Evolutionary conservation across 2,888 invertebrate species (phyloP), one percentile per base, ranked within the genome.

Genomic region (Liodrosophila aerea): DNA sequence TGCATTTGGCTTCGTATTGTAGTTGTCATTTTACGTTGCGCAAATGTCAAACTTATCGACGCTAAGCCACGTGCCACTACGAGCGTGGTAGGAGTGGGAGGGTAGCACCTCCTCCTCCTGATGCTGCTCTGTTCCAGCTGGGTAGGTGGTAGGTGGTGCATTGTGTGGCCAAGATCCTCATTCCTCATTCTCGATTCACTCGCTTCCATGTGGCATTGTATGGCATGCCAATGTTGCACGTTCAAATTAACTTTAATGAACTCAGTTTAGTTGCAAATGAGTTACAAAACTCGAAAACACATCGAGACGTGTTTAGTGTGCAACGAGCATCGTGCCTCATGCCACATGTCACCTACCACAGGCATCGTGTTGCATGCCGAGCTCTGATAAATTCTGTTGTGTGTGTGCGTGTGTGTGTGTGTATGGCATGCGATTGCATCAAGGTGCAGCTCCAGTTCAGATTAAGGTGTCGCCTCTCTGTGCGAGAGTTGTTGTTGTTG

Each of bases 161-260:
- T 62, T 65, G 68, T 68, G 60, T 52, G 61, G 53, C 41, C 33
- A 53, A 45, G 43, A 30, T 39, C 47, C 61, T 16, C 43, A 15
- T 40, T 18, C 52, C 27, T 36, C 15, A 29, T 16, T 15, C 37
- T 7, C 16, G 16, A 5, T 5, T 30, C 15, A 15, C 34, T 13
- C 22, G 16, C 40, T 7, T 12, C n/a, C 36, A n/a, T 8, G 4
- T 7, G 27, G 30, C 36, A 45, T 43, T 65, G 67, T 77, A 68
- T 82, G 78, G 80, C 80, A 85, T 54, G 71, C 78, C 85, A 66
- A 78, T 81, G 80, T 64, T 82, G 80, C 80, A 81, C 83, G 85
- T 81, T 82, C 83, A 78, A 82, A 81, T 81, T 81, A 81, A 81
- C 85, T 81, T 85, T 81, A 85, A 81, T 81, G 80, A 81, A 81